Evolutionary conservation across 2,113 vertebrate species (phyloP), one percentile per base, ranked within the genome.

Genomic region (Thermophis baileyi): DNA sequence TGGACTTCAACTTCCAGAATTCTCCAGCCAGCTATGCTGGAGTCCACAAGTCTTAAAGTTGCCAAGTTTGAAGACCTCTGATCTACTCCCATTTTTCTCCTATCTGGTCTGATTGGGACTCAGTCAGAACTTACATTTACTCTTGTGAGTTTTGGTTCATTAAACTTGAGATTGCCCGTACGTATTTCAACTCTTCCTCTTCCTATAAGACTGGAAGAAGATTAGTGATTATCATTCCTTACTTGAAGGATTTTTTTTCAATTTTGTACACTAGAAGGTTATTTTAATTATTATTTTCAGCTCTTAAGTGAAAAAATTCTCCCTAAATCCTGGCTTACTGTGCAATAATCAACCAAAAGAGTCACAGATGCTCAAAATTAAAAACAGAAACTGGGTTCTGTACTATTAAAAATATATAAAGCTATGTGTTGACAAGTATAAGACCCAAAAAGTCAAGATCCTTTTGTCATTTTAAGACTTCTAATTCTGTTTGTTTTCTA

Each of bases 401-500:
- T 27, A 14, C 12, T 57, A 24, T 47, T 4, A 35, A 27, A 46
- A 50, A 51, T 57, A 90, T 47, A 6, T 2, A 1, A 88, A 46
- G 8, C 30, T 46, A 25, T 24, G 35, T 6, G 6, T 44, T 92
- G 11, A 47, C 46, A 8, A 18, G 6, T 11, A 20, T 50, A 81
- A 40, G 40, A 8, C 18, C 18, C 35, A 1, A 9, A 81, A 40
- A 22, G n/a, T 20, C n/a, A 81, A 81, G 35, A 81, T 81, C 6
- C 69, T 81, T 81, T 8, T 53, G 22, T 20, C 22, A 49, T 25
- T 27, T 88, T 88, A 24, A 47, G 27, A 50, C 2, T 63, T n/a
- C 88, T 90, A 53, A 89, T 53, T 85, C 11, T 92, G 0, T 95
- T 94, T 95, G 12, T 93, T 90, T 87, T 96, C 94, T 92, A 69